Evolutionary conservation across 2,797 vertebrate species (phyloP), one percentile per base, ranked within the genome.

Genomic region (Falco naumanni): DNA sequence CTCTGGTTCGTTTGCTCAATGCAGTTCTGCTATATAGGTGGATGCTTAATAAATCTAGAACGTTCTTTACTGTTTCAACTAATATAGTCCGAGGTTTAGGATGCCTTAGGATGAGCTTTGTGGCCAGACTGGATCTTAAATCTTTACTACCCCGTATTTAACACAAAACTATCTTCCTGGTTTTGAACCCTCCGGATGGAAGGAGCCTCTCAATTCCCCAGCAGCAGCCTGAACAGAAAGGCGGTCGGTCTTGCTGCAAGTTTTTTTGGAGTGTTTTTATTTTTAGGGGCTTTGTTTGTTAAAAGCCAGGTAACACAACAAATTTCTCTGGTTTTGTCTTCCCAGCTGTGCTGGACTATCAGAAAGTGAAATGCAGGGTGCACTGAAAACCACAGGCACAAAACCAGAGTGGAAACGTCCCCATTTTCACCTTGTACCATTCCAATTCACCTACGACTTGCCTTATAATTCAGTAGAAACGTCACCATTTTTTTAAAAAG

Each of bases 121-220:
- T 47, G 43, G 43, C 31, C 69, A 65, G 84, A 28, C 34, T 22
- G 6, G 39, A 26, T 63, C 70, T 87, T 65, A 70, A n/a, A 37
- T 39, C 31, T 89, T 84, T 84, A 53, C 28, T 31, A 45, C 18
- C 39, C 66, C 72, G 66, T 57, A 56, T 43, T 79, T 72, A 43
- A 77, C 77, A 63, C 56, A 7, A 71, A 91, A 82, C 89, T 60
- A 64, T 91, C 39, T 84, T 91, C 93, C 96, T 83, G 85, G 93
- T 95, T 95, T 83, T 33, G 53, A 64, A 63, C 28, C 5, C 8
- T 70, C 41, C 72, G 59, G 51, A 71, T 43, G 50, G 74, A 50
- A 69, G 91, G 7, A 86, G 19, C 71, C 61, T 61, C 34, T 45
- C 47, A 3, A 29, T 29, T 61, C 77, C 60, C 18, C 69, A 75